A percentile compares a stretch with the other conserved stretches of the same genome.
Conservation (phyloP, 2,797 vertebrate species). For the Spinus pinus region DNA sequence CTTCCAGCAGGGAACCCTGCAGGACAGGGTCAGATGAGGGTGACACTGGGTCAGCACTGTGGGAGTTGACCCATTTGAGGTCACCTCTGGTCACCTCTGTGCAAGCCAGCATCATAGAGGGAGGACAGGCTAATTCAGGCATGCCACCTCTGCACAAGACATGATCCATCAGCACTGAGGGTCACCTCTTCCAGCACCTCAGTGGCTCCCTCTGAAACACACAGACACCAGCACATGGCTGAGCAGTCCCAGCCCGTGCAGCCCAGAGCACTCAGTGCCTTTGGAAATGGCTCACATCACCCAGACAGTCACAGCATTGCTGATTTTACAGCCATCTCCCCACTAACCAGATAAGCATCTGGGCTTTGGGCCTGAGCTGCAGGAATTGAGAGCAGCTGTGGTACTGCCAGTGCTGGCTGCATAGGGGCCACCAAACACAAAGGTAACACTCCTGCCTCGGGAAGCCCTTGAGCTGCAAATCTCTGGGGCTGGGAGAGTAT, state of each 20-base stretch:
- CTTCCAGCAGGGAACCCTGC: not conserved
- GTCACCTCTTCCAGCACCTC: not conserved
- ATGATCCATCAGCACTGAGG: accelerated
- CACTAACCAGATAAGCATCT: not conserved
- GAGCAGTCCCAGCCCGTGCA: not conserved
- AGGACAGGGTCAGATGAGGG: not conserved
- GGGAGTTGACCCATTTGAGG: not conserved
- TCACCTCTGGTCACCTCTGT: not conserved
- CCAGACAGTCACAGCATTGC: not conserved
- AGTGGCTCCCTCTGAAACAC: not conserved
- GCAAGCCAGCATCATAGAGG: not conserved
- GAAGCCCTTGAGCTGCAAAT: not conserved
- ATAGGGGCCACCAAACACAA: not conserved
- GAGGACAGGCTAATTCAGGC: not conserved
- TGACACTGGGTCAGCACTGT: not conserved
- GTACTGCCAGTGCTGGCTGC: not conserved
- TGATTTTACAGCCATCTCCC: not conserved
- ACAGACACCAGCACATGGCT: not conserved
- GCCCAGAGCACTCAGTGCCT: not conserved
- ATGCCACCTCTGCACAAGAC: accelerated
- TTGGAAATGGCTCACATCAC: not conserved
- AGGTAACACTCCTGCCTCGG: not conserved
- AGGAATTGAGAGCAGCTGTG: not conserved
- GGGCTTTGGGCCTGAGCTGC: not conserved
- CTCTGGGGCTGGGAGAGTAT: not conserved